phyloP scores from a whole-genome alignment of 2,797 vertebrate genomes.

The Heliangelus exortis region DNA sequence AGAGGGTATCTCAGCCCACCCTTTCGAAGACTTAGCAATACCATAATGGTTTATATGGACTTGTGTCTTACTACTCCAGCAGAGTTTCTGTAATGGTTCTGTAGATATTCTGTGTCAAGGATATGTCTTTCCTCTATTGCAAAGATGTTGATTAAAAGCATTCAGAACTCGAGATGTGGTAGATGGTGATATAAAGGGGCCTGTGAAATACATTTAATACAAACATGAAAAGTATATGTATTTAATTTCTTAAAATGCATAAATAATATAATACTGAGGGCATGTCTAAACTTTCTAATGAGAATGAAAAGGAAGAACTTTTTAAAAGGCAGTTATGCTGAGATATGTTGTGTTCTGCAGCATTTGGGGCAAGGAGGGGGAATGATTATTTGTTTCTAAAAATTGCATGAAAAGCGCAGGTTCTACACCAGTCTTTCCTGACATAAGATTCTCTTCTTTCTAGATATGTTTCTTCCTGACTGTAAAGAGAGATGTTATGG shows the following conservation, averaged over 20 bases:
- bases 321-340: not conserved
- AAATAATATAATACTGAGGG: not conserved
- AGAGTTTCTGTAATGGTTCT: not conserved
- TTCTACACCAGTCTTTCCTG: not conserved
- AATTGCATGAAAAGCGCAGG: not conserved
- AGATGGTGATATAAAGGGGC: not conserved
- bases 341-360: not conserved
- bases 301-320: not conserved
- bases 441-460: not conserved
- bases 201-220: not conserved
- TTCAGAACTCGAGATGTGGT: not conserved
- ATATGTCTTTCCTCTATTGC: not conserved
- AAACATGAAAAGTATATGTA: not conserved
- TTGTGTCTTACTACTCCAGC: not conserved
- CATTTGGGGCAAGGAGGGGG: accelerated
- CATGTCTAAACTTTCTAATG: not conserved
- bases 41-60: not conserved
- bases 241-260: accelerated
- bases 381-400: not conserved
- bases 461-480: not conserved
- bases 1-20: not conserved
- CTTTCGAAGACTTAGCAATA: not conserved
- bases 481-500: not conserved
- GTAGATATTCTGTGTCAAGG: not conserved
- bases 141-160: not conserved